Evolutionary conservation across 1,140 invertebrate species (phyloP).

Genomic region (Triops cancriformis): DNA sequence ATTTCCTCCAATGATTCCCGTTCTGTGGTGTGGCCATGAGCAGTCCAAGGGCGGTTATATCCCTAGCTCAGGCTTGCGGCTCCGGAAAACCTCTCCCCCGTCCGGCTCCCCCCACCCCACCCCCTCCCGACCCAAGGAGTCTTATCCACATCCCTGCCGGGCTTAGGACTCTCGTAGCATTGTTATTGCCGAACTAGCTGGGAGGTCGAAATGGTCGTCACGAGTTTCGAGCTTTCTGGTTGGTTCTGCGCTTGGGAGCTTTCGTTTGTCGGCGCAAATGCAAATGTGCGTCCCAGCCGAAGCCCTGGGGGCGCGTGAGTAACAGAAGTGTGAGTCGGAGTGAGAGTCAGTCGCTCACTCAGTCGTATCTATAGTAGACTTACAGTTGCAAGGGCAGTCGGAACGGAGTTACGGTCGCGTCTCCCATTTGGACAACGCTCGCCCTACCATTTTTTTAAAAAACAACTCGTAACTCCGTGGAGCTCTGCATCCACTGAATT

Average conservation of each 20-base stretch:
- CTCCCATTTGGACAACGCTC: neutral
- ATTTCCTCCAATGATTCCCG: slow-evolving; percentile 9
- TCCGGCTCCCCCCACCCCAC: neutral
- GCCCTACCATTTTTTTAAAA: too few species aligned
- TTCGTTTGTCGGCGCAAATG: slow-evolving; percentile 9
- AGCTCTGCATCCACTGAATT: too few species aligned
- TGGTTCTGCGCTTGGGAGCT: neutral
- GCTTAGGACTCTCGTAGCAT: neutral
- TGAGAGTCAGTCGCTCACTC: slow-evolving; percentile 12
- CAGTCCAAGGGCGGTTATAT: slow-evolving; percentile 8
- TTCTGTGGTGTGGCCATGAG: slow-evolving; percentile 4
- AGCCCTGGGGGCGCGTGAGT: slow-evolving; percentile 7
- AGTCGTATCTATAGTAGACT: slow-evolving; percentile 14
- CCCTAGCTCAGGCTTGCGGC: neutral
- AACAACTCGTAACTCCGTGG: too few species aligned
- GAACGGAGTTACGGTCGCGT: neutral
- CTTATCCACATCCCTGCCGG: neutral
- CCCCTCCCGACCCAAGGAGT: neutral
- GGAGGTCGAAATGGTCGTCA: slow-evolving; percentile 12
- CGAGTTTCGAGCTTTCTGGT: neutral
- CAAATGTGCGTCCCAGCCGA: neutral
- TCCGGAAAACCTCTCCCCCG: neutral
- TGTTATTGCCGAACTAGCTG: slow-evolving; percentile 8
- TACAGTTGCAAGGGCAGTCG: slow-evolving; percentile 12
- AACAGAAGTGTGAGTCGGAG: slow-evolving; percentile 5